Conservation (phyloP, 2,888 invertebrate species). For the Octonoba sinensis region DNA sequence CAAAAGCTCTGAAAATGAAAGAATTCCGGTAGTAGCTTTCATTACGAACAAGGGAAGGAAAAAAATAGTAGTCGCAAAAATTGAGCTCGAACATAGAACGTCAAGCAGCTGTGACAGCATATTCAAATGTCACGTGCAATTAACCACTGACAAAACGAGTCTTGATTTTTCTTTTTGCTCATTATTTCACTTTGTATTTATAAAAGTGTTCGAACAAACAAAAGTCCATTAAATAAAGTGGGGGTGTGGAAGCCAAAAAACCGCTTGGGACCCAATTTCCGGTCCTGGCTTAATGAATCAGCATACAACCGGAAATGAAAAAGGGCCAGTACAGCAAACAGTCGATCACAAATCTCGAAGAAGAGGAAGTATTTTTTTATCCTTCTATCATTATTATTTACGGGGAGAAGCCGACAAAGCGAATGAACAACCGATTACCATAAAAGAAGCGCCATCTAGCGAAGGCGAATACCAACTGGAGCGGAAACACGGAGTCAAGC, state of each 20-base stretch:
- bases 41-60: too few species aligned
- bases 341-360: constrained; percentile 56
- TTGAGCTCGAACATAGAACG: too few species aligned
- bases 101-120: too few species aligned
- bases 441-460: constrained; percentile 63
- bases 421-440: constrained; percentile 61
- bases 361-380: constrained; percentile 31
- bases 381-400: constrained; percentile 60
- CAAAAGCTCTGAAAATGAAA: too few species aligned
- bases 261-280: constrained; percentile 61
- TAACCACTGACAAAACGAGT: constrained; percentile 1
- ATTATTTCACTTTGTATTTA: constrained; percentile 50
- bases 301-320: constrained; percentile 62
- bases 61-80: too few species aligned
- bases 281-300: constrained; percentile 60
- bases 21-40: too few species aligned
- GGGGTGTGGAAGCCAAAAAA: constrained; percentile 57
- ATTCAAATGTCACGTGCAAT: too few species aligned
- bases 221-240: constrained; percentile 62
- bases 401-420: constrained; percentile 62
- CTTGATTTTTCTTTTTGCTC: constrained; percentile 26
- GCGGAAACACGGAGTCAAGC: constrained; percentile 60
- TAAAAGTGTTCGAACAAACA: constrained; percentile 57
- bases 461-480: constrained; percentile 49
- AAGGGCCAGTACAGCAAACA: constrained; percentile 57